Percentiles rank a stretch among this genome's conserved stretches.
phyloP scores from a whole-genome alignment of 2,113 vertebrate genomes.

The Chaetorhynchus papuensis region DNA sequence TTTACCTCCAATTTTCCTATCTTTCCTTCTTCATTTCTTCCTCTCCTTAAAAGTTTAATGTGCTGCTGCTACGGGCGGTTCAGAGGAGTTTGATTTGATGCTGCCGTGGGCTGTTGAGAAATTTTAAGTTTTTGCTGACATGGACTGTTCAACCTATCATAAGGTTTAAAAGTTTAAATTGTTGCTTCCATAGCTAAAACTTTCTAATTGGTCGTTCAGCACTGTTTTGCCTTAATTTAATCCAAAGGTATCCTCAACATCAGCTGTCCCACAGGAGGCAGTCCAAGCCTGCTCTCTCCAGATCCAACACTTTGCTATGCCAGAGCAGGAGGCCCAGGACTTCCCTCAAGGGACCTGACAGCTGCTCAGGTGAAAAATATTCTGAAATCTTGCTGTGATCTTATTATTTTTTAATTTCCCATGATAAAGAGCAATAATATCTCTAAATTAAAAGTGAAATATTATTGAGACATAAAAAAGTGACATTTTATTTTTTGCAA shows the following conservation, averaged over 20 bases:
- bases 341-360: fast-evolving
- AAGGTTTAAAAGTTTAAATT: not conserved
- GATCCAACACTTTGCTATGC: not conserved
- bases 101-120: not conserved
- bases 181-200: not conserved
- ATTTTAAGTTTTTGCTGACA: not conserved
- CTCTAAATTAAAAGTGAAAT: not conserved
- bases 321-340: not conserved
- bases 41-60: not conserved
- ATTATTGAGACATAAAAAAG: not conserved
- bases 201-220: not conserved
- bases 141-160: not conserved
- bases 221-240: not conserved
- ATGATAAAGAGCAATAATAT: not conserved
- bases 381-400: not conserved
- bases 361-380: not conserved
- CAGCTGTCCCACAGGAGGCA: not conserved
- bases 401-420: not conserved
- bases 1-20: not conserved
- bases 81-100: not conserved
- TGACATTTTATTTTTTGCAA: not conserved
- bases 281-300: not conserved
- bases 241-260: not conserved
- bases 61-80: not conserved
- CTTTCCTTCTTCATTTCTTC: not conserved